Conservation (phyloP, 2,113 vertebrate species). For the Apodemus sylvaticus region DNA sequence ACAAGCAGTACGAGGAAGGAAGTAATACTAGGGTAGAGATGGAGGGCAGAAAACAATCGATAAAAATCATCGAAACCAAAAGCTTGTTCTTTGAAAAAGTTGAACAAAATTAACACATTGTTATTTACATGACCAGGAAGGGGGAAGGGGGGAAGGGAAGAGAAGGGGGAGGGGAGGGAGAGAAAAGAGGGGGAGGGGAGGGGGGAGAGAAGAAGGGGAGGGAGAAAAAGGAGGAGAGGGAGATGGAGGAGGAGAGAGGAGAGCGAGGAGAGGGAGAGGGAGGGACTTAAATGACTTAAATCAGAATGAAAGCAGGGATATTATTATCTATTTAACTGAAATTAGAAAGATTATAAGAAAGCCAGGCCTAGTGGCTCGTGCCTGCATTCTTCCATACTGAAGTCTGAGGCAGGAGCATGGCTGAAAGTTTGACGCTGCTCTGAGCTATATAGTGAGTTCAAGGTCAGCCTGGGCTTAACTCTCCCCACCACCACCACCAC, state of each 20-base stretch:
- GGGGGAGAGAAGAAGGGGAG: background rate
- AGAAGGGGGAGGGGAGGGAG: too few species aligned
- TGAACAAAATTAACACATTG: background rate
- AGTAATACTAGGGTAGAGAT: background rate
- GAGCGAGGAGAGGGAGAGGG: too few species aligned
- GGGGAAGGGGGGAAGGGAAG: too few species aligned
- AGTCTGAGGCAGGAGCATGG: background rate
- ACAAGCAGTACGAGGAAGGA: background rate
- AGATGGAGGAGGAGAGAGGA: too few species aligned
- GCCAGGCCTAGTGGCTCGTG: background rate
- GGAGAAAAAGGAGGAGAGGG: fast-evolving
- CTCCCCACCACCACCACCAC: background rate
- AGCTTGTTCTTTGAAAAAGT: background rate
- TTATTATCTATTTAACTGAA: background rate
- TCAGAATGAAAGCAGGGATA: background rate
- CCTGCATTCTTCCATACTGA: background rate
- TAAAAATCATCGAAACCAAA: background rate
- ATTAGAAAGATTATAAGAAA: background rate
- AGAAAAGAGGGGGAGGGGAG: background rate
- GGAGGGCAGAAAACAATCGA: background rate
- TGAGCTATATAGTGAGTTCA: background rate
- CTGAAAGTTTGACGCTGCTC: background rate
- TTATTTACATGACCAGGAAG: background rate
- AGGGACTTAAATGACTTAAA: background rate
- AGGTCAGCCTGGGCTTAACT: background rate